phyloP scores from a whole-genome alignment of 2,797 vertebrate genomes.

The Tragelaphus eurycerus region DNA sequence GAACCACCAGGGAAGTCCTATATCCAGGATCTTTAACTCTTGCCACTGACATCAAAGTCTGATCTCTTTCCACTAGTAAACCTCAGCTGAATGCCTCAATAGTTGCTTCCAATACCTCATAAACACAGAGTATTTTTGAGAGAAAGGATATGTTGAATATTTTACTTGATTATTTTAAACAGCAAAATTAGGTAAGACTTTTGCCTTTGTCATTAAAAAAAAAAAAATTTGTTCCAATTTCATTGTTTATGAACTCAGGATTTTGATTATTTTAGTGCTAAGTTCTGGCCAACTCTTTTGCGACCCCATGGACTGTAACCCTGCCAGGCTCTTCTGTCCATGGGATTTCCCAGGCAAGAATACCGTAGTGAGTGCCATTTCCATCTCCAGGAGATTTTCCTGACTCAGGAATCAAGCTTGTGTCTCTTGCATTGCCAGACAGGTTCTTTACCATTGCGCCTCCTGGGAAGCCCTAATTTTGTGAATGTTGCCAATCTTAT shows the following conservation, averaged over 20 bases:
- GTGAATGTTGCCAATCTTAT: not conserved
- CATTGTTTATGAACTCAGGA: not conserved
- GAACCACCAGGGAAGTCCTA: not conserved
- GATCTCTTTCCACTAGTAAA: not conserved
- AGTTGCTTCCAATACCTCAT: not conserved
- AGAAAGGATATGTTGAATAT: not conserved
- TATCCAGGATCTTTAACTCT: not conserved
- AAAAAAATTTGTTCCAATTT: not conserved
- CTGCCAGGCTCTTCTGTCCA: not conserved
- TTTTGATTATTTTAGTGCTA: not conserved
- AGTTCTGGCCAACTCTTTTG: not conserved
- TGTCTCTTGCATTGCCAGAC: not conserved
- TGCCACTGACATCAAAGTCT: not conserved
- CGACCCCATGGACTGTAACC: not conserved
- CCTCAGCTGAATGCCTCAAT: not conserved
- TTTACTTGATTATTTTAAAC: not conserved
- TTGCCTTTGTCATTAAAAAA: not conserved
- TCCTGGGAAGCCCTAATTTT: not conserved
- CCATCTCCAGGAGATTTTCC: not conserved
- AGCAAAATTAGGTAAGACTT: not conserved
- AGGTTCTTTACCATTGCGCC: not conserved
- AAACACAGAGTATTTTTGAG: not conserved
- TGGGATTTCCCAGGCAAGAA: not conserved
- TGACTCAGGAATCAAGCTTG: not conserved
- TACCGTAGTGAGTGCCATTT: not conserved